These are phyloP conservation scores for Leuciscus waleckii DNA, from an alignment of 2,797 vertebrate species.

Conservation along the genomic window DNA sequence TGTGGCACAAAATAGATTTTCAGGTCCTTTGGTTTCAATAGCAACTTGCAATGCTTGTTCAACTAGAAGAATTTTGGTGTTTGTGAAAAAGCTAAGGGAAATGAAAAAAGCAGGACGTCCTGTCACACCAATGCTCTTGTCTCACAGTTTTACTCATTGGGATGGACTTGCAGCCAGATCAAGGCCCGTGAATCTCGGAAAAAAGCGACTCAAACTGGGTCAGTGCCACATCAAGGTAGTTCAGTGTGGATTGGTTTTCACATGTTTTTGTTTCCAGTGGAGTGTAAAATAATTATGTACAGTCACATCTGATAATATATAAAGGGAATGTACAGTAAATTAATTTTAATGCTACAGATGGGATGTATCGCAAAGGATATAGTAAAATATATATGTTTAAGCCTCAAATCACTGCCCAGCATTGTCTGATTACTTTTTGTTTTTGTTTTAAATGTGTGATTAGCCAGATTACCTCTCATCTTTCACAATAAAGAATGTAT, in stretches of 20 bases:
- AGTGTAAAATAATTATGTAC: slow-evolving; percentile 44
- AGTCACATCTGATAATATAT: slow-evolving; percentile 34
- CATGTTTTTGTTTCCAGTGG: slow-evolving; percentile 11
- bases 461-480: slow-evolving; percentile 63
- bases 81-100: slow-evolving; percentile 56
- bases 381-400: slow-evolving; percentile 32
- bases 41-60: neutral
- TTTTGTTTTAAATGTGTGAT: slow-evolving; percentile 58
- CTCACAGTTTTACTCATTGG: slow-evolving; percentile 52
- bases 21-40: slow-evolving; percentile 27
- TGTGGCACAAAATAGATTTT: neutral
- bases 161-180: slow-evolving; percentile 58
- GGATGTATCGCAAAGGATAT: slow-evolving; percentile 10
- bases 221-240: slow-evolving; percentile 31
- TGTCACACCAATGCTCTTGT: slow-evolving; percentile 60
- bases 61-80: slow-evolving; percentile 23
- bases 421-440: slow-evolving; percentile 40
- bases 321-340: slow-evolving; percentile 31
- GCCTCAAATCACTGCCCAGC: slow-evolving; percentile 46
- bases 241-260: slow-evolving; percentile 1
- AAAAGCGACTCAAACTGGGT: slow-evolving; percentile 45
- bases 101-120: slow-evolving; percentile 56
- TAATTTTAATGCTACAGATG: slow-evolving; percentile 23
- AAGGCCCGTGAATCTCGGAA: slow-evolving; percentile 8
- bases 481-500: slow-evolving; percentile 65